Evolutionary conservation across 2,797 vertebrate species (phyloP).

Genomic region (Antrozous pallidus): DNA sequence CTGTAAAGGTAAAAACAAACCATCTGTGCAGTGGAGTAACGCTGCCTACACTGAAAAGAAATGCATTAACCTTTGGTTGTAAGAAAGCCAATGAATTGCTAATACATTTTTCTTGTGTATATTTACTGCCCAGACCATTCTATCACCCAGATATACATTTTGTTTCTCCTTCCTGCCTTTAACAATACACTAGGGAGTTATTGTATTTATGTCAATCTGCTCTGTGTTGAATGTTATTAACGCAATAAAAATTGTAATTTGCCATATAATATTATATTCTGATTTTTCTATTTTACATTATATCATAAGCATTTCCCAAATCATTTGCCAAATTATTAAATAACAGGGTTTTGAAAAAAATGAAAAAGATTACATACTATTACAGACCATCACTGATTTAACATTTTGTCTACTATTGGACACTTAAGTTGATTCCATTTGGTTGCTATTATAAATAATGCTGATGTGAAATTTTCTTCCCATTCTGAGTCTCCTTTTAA

Average conservation of each 20-base stretch:
- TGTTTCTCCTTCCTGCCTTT: neutral
- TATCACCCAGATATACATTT: neutral
- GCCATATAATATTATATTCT: neutral
- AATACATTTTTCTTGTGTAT: neutral
- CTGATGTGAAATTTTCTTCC: neutral
- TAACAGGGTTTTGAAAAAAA: neutral
- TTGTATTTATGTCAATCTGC: no score
- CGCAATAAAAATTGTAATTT: neutral
- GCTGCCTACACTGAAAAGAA: neutral
- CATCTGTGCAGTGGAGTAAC: neutral
- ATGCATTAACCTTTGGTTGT: neutral
- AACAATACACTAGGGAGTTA: neutral
- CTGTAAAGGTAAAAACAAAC: conserved; percentile 79
- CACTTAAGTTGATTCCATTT: neutral
- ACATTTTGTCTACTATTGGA: neutral
- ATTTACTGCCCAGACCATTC: neutral
- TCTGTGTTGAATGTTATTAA: neutral
- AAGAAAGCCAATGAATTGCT: conserved; percentile 1
- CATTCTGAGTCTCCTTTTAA: neutral
- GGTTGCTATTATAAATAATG: neutral
- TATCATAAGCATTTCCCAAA: neutral
- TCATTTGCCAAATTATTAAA: neutral
- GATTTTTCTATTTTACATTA: neutral
- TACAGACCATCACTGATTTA: neutral
- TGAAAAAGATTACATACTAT: neutral